Evolutionary conservation across 2,797 vertebrate species (phyloP).

Genomic region (Xiphorhynchus erythropygius): DNA sequence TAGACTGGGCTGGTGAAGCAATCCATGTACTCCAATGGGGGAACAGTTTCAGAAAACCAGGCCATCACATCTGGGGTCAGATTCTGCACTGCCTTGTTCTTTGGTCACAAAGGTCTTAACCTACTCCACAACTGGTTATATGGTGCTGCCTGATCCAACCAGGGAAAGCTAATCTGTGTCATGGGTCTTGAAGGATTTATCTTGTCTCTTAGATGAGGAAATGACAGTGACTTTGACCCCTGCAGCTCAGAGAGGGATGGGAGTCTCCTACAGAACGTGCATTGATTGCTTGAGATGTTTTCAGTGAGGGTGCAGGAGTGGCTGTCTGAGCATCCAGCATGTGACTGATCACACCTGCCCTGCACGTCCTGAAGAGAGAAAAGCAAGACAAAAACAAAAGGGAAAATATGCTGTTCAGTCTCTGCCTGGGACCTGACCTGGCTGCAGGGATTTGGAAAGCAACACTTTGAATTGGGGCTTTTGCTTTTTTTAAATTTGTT

Average conservation of each 20-base stretch:
- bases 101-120: neutral
- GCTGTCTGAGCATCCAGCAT: fast-evolving
- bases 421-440: neutral
- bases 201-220: neutral
- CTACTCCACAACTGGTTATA: neutral
- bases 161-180: neutral
- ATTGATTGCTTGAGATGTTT: neutral
- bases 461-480: neutral
- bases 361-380: neutral
- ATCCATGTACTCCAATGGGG: neutral
- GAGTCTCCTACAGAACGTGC: fast-evolving
- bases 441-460: neutral
- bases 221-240: neutral
- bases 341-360: neutral
- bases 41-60: slow-evolving; percentile 11
- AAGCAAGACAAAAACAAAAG: neutral
- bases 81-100: neutral
- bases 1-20: neutral
- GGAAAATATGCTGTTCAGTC: neutral
- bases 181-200: neutral
- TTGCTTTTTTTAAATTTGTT: neutral
- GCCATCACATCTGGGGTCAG: neutral
- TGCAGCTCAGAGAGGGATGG: neutral
- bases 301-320: neutral
- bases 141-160: neutral